Conservation (phyloP, 2,113 vertebrate genomes). For the Mungos mungo region DNA sequence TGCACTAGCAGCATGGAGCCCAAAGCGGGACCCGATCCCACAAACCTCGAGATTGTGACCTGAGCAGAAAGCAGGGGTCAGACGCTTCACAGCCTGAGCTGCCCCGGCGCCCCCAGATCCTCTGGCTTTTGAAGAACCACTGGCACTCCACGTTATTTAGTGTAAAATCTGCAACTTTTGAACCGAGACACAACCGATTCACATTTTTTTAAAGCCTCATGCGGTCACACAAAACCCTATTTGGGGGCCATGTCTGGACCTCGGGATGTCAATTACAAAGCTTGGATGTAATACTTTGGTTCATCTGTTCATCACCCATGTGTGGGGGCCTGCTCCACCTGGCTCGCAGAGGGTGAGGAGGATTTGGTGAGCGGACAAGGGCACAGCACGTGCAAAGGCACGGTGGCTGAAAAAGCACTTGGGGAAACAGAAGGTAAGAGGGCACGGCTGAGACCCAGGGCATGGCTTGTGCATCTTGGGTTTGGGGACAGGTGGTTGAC, state of each 20-base stretch:
- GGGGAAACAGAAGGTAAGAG: not conserved
- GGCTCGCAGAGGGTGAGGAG: not conserved
- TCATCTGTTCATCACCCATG: not conserved
- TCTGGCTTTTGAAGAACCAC: not conserved
- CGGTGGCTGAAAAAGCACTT: no score
- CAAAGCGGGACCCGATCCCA: no score
- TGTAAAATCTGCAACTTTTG: not conserved
- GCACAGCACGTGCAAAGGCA: no score
- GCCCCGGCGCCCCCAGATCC: no score
- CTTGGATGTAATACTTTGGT: not conserved
- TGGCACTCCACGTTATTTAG: not conserved
- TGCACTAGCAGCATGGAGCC: no score
- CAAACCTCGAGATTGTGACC: no score
- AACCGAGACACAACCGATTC: not conserved
- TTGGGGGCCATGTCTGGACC: not conserved
- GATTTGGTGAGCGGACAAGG: not conserved
- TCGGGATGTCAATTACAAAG: accelerated
- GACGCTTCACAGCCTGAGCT: no score
- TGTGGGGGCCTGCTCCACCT: not conserved
- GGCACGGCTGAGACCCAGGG: no score
- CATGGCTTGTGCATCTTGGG: no score
- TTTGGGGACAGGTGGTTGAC: not conserved
- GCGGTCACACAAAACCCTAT: not conserved
- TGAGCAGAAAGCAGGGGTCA: no score
- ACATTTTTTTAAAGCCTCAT: not conserved